phyloP scores from a whole-genome alignment of 2,888 invertebrate species.

The Keiferia lycopersicella region DNA sequence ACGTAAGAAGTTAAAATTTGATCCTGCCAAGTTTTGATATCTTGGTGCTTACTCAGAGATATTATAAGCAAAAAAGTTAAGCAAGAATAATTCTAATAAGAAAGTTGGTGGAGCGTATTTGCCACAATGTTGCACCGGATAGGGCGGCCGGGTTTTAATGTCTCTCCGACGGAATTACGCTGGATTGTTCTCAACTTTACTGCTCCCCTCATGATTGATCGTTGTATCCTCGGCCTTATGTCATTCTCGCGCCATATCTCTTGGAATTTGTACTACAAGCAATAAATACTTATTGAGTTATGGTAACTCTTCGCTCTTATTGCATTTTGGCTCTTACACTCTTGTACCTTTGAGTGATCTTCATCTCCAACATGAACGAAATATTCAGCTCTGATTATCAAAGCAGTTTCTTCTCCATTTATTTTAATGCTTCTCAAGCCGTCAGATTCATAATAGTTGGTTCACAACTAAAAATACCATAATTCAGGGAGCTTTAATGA shows the following conservation, averaged over 20 bases:
- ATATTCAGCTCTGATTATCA: background rate
- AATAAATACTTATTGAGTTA: conserved; percentile 76
- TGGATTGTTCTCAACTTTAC: conserved; percentile 80
- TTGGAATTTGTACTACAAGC: conserved; percentile 72
- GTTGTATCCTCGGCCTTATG: conserved; percentile 79
- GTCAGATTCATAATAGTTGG: conserved; percentile 4
- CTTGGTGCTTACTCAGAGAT: conserved; percentile 1
- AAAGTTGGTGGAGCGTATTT: conserved; percentile 50
- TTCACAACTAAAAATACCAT: conserved; percentile 8
- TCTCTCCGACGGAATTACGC: conserved; percentile 80
- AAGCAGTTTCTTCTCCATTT: background rate
- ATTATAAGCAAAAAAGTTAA: conserved; percentile 21
- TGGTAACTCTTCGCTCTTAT: conserved; percentile 65
- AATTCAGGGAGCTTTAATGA: conserved; percentile 2
- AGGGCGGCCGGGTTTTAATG: conserved; percentile 80
- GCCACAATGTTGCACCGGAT: conserved; percentile 80
- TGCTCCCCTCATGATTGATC: conserved; percentile 78
- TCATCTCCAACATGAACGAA: background rate
- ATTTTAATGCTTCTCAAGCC: conserved; percentile 2
- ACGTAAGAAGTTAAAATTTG: background rate
- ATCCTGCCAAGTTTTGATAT: background rate
- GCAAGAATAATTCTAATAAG: conserved; percentile 54
- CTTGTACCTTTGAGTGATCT: conserved; percentile 16
- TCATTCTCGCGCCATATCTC: conserved; percentile 76
- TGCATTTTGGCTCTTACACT: conserved; percentile 45